Evolutionary conservation across 1,140 invertebrate species (phyloP).

Genomic region (Cydia fagiglandana): DNA sequence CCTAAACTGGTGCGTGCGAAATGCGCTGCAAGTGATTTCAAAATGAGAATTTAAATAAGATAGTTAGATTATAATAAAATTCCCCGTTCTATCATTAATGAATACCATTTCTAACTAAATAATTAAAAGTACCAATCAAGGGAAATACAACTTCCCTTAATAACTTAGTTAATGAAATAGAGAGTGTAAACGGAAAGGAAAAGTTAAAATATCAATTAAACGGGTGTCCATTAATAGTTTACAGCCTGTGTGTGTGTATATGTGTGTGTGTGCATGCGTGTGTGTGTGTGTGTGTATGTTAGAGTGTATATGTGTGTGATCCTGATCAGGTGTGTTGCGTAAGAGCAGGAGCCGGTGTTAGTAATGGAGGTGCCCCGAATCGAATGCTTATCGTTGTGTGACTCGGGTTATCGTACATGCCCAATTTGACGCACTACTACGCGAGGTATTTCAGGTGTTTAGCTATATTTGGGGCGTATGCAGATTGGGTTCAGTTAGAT

Average conservation of each 20-base stretch:
- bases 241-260: background rate
- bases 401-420: background rate
- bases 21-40: no score
- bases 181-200: conserved; percentile 1
- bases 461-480: background rate
- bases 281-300: background rate
- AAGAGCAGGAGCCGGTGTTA: conserved; percentile 2
- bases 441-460: background rate
- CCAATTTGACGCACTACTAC: background rate
- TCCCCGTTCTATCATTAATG: no score
- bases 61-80: no score
- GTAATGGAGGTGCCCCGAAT: background rate
- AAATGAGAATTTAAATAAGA: no score
- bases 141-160: background rate
- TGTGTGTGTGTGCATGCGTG: background rate
- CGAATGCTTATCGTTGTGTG: background rate
- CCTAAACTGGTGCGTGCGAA: no score
- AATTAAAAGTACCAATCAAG: no score
- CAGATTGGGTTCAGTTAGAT: background rate
- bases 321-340: background rate
- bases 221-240: background rate
- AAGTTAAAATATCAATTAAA: background rate
- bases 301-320: background rate
- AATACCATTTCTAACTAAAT: no score
- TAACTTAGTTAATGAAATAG: background rate